Base-by-base conservation (phyloP, 1,140 invertebrate genomes). In the Uloborus diversus region DNA sequence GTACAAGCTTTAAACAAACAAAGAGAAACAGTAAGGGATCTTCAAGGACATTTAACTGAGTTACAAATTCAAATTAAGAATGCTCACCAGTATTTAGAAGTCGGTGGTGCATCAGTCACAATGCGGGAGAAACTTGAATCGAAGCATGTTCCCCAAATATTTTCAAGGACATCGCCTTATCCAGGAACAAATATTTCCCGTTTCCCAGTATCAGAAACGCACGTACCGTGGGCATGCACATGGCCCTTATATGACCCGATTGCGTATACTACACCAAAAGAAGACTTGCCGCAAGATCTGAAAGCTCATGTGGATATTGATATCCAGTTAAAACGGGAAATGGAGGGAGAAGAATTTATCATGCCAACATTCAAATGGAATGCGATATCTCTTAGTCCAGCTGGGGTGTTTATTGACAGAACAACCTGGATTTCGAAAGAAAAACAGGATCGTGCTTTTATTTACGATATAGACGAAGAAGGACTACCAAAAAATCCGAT, bases 121-220 rank as follows among this genome's bases (percentile, higher is more conserved):
- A 23, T 37, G 0, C 65, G 28, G 5, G 42, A 78, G 37, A 25
- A 32, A 28, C 30, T 73, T 14, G 17, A 23, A 1, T 14, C 32
- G 13, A 53, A 78, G 57, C 35, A 65, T 37, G 49, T 65, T 5
- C 32, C 73, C 1, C 73, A 65, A 25, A 27, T 78, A 53, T 65
- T 78, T 53, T 78, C 73, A 11, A 42, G 73, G 11, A 64, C 56
- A n/a, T 51, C 37, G 17, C 73, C 73, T 9, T 78, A 78, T 37
- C 73, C 73, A 9, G 83, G 91, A 91, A 1, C 84, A 87, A 2
- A 83, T 92, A 4, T 96, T 96, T 86, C 85, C 89, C 51, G 85
- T 89, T 14, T 96, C 94, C 84, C 94, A 96, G 73, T 78, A 17
- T 42, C 73, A 1, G 73, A 78, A 27, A 78, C 53, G 4, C 61